Evolutionary conservation across 1,140 invertebrate species (phyloP).

Genomic region (Eupeodes corollae): DNA sequence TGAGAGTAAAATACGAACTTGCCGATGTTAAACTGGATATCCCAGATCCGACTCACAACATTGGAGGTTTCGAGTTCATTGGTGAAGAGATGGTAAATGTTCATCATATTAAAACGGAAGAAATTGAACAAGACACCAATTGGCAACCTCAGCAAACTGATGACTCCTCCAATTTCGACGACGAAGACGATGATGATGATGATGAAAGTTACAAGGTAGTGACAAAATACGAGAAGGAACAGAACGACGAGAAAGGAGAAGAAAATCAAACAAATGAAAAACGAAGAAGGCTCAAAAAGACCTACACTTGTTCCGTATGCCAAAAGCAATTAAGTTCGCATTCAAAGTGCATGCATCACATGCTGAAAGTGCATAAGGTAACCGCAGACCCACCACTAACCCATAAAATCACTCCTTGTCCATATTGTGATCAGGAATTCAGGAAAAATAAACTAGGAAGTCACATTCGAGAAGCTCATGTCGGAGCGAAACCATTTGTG

Average conservation of each 20-base stretch:
- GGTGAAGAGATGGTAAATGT: constrained; percentile 6
- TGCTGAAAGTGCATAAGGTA: constrained; percentile 13
- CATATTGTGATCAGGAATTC: constrained; percentile 29
- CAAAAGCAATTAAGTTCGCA: constrained; percentile 21
- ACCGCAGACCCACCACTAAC: constrained; percentile 19
- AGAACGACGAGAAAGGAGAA: neutral
- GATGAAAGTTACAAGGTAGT: neutral
- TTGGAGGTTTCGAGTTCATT: constrained; percentile 1
- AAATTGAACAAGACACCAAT: neutral
- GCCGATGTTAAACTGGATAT: neutral
- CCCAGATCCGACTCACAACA: neutral
- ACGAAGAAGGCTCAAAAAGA: neutral
- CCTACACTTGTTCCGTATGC: constrained; percentile 7
- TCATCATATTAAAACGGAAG: neutral
- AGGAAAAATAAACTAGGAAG: constrained; percentile 28
- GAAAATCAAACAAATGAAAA: constrained; percentile 1
- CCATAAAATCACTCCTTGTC: constrained; percentile 32
- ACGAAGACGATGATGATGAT: neutral
- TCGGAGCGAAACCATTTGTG: constrained; percentile 37
- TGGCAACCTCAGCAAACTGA: neutral
- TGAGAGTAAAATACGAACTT: constrained; percentile 15
- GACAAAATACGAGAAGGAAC: neutral
- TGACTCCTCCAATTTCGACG: neutral
- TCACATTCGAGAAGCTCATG: constrained; percentile 38
- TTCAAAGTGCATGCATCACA: constrained; percentile 20